phyloP scores from a whole-genome alignment of 2,113 vertebrate genomes.

The Lipophrys pholis region DNA sequence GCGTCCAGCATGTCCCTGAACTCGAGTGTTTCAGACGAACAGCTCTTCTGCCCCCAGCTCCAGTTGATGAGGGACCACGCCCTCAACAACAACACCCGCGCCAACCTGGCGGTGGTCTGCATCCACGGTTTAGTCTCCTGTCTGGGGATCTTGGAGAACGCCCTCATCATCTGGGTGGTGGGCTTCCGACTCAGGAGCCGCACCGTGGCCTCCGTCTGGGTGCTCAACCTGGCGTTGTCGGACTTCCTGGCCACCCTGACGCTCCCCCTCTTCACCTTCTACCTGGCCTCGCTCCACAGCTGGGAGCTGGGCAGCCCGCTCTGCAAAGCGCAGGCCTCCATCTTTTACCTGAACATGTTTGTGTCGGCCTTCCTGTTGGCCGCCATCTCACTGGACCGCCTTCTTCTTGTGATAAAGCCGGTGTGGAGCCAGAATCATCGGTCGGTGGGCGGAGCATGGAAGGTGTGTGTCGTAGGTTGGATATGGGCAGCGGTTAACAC shows the following conservation, averaged over 20 bases:
- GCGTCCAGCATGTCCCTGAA: conserved; percentile 39
- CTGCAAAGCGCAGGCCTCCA: conserved; percentile 87
- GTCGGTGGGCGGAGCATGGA: conserved; percentile 78
- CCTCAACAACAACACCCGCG: conserved; percentile 47
- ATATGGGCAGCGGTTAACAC: conserved; percentile 83
- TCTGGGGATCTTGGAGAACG: conserved; percentile 90
- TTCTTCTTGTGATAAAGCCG: conserved; percentile 86
- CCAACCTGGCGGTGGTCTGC: conserved; percentile 68
- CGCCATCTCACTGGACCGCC: conserved; percentile 91
- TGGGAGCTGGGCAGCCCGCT: conserved; percentile 88
- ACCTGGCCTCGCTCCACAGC: conserved; percentile 82
- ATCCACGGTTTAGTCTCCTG: conserved; percentile 80
- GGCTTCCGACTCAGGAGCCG: conserved; percentile 87
- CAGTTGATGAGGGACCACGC: conserved; percentile 59
- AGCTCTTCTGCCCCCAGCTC: conserved; percentile 67
- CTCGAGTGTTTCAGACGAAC: neutral
- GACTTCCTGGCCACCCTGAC: conserved; percentile 93
- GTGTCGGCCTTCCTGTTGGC: conserved; percentile 91
- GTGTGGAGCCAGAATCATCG: conserved; percentile 94
- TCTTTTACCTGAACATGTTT: conserved; percentile 93
- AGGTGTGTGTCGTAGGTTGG: conserved; percentile 86
- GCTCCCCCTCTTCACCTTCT: conserved; percentile 88
- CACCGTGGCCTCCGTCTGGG: conserved; percentile 91
- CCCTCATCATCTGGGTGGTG: conserved; percentile 88
- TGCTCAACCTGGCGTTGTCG: conserved; percentile 90